phyloP scores from a whole-genome alignment of 2,113 vertebrate genomes.

The Plecturocebus donacophilus region DNA sequence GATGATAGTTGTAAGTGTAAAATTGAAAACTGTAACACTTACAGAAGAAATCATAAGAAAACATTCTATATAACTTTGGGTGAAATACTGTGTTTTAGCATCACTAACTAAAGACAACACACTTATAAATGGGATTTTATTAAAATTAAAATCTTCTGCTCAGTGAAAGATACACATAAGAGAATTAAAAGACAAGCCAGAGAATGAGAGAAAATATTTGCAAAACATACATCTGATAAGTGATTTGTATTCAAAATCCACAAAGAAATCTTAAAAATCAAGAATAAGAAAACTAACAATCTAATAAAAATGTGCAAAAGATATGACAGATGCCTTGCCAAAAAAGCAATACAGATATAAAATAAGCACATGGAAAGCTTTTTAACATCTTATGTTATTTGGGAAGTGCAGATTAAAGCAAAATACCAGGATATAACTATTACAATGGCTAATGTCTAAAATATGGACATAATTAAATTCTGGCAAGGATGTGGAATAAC shows the following conservation, averaged over 20 bases:
- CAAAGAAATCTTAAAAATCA: neutral
- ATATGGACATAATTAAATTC: neutral
- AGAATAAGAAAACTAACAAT: neutral
- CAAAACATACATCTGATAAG: neutral
- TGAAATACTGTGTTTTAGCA: neutral
- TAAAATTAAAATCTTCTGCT: neutral
- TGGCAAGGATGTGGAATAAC: neutral
- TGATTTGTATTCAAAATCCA: neutral
- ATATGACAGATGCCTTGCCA: neutral
- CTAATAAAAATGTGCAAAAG: neutral
- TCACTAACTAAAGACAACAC: neutral
- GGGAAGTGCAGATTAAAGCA: neutral
- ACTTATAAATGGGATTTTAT: neutral
- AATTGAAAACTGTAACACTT: neutral
- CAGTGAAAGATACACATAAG: neutral
- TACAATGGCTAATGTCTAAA: neutral
- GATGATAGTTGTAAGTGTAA: neutral
- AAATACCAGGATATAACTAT: neutral
- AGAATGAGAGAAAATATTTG: neutral
- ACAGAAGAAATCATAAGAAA: neutral
- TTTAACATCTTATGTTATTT: no score
- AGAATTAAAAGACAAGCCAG: neutral
- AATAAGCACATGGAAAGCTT: neutral
- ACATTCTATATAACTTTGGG: neutral
- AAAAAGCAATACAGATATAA: neutral